phyloP scores from a whole-genome alignment of 2,888 invertebrate genomes.

The Watsonalla binaria region DNA sequence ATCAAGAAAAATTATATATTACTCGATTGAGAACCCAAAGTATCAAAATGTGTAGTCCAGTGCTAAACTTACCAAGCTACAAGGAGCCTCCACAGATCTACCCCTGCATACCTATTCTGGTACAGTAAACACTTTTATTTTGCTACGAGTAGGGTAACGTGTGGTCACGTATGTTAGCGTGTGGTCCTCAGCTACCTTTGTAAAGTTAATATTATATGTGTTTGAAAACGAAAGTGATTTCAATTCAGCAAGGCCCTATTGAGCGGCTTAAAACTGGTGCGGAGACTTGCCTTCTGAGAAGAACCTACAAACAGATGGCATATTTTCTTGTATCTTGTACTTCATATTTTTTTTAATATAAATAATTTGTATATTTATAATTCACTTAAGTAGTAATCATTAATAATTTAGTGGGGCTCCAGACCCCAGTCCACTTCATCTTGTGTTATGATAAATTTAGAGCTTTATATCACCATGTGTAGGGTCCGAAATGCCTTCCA shows the following conservation, averaged over 20 bases:
- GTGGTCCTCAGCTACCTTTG: too few species aligned
- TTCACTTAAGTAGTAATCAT: background rate
- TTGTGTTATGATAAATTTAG: too few species aligned
- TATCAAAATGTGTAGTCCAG: constrained; percentile 49
- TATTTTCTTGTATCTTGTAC: too few species aligned
- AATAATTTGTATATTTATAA: too few species aligned
- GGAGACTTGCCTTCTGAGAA: too few species aligned
- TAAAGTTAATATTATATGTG: too few species aligned
- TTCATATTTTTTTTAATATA: too few species aligned
- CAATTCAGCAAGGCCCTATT: too few species aligned
- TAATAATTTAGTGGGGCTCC: background rate
- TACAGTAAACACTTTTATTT: constrained; percentile 19
- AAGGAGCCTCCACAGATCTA: constrained; percentile 51
- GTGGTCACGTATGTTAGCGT: too few species aligned
- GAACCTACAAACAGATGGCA: too few species aligned
- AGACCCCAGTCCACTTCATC: background rate
- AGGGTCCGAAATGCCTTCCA: constrained; percentile 59
- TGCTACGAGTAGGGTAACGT: background rate
- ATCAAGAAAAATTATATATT: background rate
- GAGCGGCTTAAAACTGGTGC: too few species aligned
- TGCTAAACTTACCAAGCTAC: constrained; percentile 41
- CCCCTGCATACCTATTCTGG: constrained; percentile 50
- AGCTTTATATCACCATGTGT: background rate
- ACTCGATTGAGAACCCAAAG: constrained; percentile 8
- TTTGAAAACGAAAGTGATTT: too few species aligned